Evolutionary conservation across 2,888 invertebrate genomes (phyloP).

Genomic region (Hirtodrosophila confusa): DNA sequence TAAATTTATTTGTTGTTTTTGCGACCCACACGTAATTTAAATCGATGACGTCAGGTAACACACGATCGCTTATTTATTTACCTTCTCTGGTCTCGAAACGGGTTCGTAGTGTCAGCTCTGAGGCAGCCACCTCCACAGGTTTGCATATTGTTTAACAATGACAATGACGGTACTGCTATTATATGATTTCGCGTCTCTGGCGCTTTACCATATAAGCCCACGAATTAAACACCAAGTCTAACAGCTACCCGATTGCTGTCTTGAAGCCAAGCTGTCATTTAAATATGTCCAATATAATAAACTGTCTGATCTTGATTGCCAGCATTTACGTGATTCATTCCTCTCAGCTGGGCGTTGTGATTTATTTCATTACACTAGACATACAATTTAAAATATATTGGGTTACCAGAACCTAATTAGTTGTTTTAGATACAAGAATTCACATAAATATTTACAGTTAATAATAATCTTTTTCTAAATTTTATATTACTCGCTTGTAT

Average conservation of each 20-base stretch:
- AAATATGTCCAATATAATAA: slow-evolving; percentile 39
- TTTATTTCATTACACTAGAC: background rate
- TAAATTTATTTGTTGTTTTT: slow-evolving; percentile 37
- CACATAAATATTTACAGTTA: no score
- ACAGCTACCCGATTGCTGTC: slow-evolving; percentile 30
- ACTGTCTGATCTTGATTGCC: slow-evolving; percentile 31
- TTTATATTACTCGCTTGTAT: no score
- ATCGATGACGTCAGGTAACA: slow-evolving; percentile 53
- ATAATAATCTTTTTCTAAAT: no score
- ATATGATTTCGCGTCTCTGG: slow-evolving; percentile 55
- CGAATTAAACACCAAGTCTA: slow-evolving; percentile 40
- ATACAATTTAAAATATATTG: no score
- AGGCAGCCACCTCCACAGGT: slow-evolving; percentile 61
- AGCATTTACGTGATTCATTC: slow-evolving; percentile 43
- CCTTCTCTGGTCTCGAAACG: slow-evolving; percentile 31
- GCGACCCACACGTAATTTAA: slow-evolving; percentile 44
- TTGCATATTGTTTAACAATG: slow-evolving; percentile 33
- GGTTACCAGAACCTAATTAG: no score
- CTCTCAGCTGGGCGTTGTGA: slow-evolving; percentile 20
- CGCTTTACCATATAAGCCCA: slow-evolving; percentile 62
- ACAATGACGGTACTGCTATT: slow-evolving; percentile 33
- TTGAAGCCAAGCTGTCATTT: slow-evolving; percentile 26
- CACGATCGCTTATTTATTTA: slow-evolving; percentile 15
- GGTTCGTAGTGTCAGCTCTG: slow-evolving; percentile 34
- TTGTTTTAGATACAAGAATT: no score